Evolutionary conservation across 1,140 invertebrate species (phyloP).

Genomic region (Brachystomella parvula): DNA sequence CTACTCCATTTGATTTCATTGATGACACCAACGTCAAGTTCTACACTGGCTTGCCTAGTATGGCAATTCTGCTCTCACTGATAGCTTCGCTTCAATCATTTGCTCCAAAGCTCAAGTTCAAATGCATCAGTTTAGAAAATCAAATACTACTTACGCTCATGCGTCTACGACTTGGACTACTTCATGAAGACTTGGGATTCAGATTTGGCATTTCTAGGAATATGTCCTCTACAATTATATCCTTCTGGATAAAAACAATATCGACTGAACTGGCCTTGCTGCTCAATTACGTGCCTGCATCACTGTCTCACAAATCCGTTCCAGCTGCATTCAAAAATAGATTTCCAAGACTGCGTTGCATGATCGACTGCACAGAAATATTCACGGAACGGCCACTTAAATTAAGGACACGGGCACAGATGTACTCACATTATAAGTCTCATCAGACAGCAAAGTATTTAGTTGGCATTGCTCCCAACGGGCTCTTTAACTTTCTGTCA

Average conservation of each 20-base stretch:
- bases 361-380: background rate
- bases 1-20: background rate
- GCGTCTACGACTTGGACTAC: background rate
- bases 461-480: constrained; percentile 40
- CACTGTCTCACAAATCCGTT: background rate
- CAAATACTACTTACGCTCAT: background rate
- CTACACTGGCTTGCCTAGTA: background rate
- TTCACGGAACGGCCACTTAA: background rate
- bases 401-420: background rate
- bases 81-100: background rate
- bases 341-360: background rate
- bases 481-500: constrained; percentile 40
- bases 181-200: background rate
- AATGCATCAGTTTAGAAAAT: background rate
- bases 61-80: background rate
- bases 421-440: background rate
- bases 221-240: background rate
- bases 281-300: background rate
- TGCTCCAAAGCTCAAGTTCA: background rate
- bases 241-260: background rate
- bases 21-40: background rate
- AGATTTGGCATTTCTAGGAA: background rate
- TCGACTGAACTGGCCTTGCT: background rate
- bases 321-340: background rate
- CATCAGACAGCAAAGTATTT: constrained; percentile 36